Evolutionary conservation across 2,113 vertebrate genomes (phyloP).

Genomic region (Epinephelus moara): DNA sequence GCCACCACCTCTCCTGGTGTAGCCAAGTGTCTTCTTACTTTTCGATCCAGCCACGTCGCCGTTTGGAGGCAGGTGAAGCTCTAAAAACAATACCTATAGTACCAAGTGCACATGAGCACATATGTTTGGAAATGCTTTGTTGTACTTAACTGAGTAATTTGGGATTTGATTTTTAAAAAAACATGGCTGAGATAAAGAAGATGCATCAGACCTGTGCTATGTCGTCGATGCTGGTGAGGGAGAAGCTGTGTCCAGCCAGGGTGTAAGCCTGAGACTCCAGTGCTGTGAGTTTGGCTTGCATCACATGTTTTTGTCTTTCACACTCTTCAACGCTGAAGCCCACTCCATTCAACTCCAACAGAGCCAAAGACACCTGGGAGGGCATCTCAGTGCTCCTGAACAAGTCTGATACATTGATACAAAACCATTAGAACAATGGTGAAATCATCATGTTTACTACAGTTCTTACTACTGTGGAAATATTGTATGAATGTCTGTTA

Average conservation of each 20-base stretch:
- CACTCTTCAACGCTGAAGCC: conserved; percentile 93
- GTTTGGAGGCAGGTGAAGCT: conserved; percentile 93
- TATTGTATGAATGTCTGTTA: background rate
- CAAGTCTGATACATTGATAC: conserved; percentile 78
- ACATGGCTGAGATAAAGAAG: no score
- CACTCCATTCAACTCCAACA: conserved; percentile 95
- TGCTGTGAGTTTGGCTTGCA: conserved; percentile 92
- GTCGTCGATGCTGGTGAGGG: conserved; percentile 93
- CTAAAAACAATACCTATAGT: conserved; percentile 92
- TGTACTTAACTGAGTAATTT: background rate
- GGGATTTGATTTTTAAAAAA: background rate
- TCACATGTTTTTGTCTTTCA: conserved; percentile 93
- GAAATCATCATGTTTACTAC: background rate
- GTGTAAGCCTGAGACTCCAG: conserved; percentile 91
- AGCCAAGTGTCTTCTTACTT: conserved; percentile 94
- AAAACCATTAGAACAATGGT: background rate
- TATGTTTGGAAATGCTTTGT: background rate
- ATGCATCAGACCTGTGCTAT: conserved; percentile 89
- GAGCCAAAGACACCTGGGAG: conserved; percentile 91
- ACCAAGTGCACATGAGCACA: background rate
- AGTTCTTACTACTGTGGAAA: background rate
- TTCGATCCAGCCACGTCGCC: conserved; percentile 86
- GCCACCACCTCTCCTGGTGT: conserved; percentile 86
- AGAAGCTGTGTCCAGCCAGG: conserved; percentile 94
- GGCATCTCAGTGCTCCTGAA: conserved; percentile 95